Evolutionary conservation across 2,113 vertebrate species (phyloP).

Genomic region (Notechis scutatus): DNA sequence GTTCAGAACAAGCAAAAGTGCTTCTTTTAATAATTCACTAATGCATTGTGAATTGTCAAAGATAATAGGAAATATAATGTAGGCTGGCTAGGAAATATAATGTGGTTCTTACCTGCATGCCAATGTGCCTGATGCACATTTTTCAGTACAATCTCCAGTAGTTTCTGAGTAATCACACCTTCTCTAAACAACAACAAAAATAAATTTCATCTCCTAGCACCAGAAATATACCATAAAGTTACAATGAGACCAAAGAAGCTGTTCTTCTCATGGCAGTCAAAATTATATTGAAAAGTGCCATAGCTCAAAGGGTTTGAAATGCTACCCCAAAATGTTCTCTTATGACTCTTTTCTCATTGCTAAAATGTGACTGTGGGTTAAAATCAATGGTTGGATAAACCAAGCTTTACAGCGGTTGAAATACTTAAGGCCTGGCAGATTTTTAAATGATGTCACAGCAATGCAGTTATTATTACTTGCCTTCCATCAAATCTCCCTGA

Average conservation of each 20-base stretch:
- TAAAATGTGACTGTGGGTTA: constrained; percentile 43
- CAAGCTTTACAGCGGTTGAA: constrained; percentile 54
- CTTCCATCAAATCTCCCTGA: constrained; percentile 46
- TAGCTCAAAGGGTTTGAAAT: constrained; percentile 37
- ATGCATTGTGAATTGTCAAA: neutral
- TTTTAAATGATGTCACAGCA: constrained; percentile 44
- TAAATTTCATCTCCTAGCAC: constrained; percentile 11
- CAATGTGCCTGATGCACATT: neutral
- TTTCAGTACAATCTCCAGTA: neutral
- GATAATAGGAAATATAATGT: constrained; percentile 8
- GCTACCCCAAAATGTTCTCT: constrained; percentile 38
- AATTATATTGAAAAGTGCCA: constrained; percentile 20
- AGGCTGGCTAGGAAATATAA: no score
- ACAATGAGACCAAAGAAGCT: neutral
- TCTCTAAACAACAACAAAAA: constrained; percentile 6
- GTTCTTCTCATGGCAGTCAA: constrained; percentile 10
- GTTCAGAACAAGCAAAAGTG: neutral
- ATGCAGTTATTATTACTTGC: constrained; percentile 51
- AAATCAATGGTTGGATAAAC: constrained; percentile 40
- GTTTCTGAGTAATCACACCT: neutral
- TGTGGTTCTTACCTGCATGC: neutral
- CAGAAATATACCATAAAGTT: neutral
- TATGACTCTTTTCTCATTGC: constrained; percentile 22
- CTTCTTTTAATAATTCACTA: neutral
- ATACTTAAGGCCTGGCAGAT: constrained; percentile 48